Conservation (phyloP, 2,888 invertebrate genomes). For the Hypselothyrea guttata region DNA sequence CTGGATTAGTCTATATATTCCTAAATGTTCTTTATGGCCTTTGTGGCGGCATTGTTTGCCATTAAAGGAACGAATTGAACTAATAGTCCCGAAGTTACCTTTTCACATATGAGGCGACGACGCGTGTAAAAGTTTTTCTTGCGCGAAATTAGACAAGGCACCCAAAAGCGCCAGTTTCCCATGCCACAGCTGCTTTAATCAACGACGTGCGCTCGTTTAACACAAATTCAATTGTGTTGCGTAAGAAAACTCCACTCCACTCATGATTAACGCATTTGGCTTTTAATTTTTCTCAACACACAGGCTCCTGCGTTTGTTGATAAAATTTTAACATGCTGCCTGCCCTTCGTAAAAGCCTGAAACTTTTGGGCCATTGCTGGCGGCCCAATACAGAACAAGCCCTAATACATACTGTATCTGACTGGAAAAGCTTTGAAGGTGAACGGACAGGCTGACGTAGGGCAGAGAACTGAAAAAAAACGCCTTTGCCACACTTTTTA, state of each 20-base stretch:
- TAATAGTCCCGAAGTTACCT: constrained; percentile 63
- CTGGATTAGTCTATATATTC: constrained; percentile 69
- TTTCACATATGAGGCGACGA: constrained; percentile 66
- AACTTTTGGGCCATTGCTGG: constrained; percentile 47
- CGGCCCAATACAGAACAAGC: constrained; percentile 32
- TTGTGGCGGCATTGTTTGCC: constrained; percentile 44
- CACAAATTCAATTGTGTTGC: constrained; percentile 73
- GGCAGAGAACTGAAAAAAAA: constrained; percentile 18
- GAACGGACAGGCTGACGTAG: constrained; percentile 10
- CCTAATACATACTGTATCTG: constrained; percentile 43
- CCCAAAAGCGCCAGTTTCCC: not conserved
- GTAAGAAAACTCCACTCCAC: constrained; percentile 50
- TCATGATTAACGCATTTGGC: constrained; percentile 74
- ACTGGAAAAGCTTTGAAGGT: constrained; percentile 34
- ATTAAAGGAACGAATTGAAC: not conserved
- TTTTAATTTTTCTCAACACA: constrained; percentile 66
- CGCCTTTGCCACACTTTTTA: constrained; percentile 45
- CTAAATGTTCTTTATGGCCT: constrained; percentile 33
- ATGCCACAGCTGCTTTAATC: constrained; percentile 59
- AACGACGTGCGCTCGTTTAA: constrained; percentile 67
- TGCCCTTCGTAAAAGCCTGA: constrained; percentile 61
- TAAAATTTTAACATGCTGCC: constrained; percentile 74
- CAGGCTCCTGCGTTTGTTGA: constrained; percentile 58
- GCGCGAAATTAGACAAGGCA: constrained; percentile 59
- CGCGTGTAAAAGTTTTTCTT: constrained; percentile 74